Base-by-base conservation (phyloP, 2,888 invertebrate genomes). In the Smittia aterrima region DNA sequence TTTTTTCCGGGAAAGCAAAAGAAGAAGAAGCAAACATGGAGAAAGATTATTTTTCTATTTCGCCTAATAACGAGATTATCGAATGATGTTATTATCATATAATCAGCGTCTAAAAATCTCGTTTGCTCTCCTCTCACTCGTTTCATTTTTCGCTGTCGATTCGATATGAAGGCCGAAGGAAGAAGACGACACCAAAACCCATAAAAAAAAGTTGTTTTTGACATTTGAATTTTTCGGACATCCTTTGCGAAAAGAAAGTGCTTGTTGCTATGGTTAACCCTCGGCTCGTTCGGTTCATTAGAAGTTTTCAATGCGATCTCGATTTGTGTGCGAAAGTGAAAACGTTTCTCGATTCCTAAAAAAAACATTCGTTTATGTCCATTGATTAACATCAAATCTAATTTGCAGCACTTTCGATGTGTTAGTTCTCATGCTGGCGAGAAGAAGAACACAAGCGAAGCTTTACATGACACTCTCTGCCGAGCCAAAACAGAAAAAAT, bases 61-160 rank as follows among this genome's bases (percentile, higher is more conserved):
- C 70, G 54, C 16, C 41, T 70, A 70, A 70, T 70, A 54, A 70
- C 68, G 54, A 54, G 70, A 70, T 70, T 70, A 54, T 70, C 25
- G 18, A 27, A 70, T 54, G 70, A 70, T 70, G 53, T 70, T 70
- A 70, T 70, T 70, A 70, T 70, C 70, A 70, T 70, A 70, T 70
- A 53, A 70, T 54, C 54, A 38, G 27, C 16, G 32, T 70, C 53
- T 70, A 20, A 20, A 70, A 70, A 68, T 68, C 68, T 70, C n/a
- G 6, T 53, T 70, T 70, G 13, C 25, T 67, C 40, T 41, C n/a
- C 40, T 16, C 27, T 66, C 24, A 16, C 13, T 66, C 16, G 27
- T 32, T 66, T 62, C 13, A 11, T 13, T 24, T 24, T 32, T 6
- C 32, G 32, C 32, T 32, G 32, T 32, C 32, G 32, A 32, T 32